Base-by-base conservation (phyloP, 2,113 vertebrate species). In the Natator depressus region DNA sequence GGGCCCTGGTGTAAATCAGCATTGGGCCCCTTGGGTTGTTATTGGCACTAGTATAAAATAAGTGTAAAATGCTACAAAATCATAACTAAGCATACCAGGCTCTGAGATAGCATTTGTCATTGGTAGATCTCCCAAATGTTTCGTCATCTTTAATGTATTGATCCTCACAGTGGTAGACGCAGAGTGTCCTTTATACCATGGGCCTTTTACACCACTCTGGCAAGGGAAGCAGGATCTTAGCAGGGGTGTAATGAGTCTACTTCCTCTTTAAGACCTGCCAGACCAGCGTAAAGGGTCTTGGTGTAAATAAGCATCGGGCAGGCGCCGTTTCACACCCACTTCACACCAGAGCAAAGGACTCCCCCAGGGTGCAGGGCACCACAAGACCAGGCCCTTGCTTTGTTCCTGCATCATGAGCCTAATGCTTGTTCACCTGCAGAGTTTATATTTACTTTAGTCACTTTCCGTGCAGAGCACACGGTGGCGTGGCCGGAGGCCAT, bases 401-500 rank as follows among this genome's bases (percentile, higher is more conserved):
- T 14, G 19, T 59, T 31, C 89, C 65, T 72, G 5, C 1, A 4
- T 14, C 12, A 4, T 19, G 82, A 80, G 3, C 10, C 0, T 0
- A 27, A 29, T 29, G 12, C 24, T 17, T 0, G 2, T 14, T 50
- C 13, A 1, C 0, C 4, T 10, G 46, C 13, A 5, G 47, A 8
- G 46, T 31, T 25, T 47, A 17, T 49, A 10, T 49, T 31, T 76
- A 22, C 38, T 0, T 54, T 1, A 81, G 87, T 6, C 13, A 0
- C 1, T 54, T 13, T 82, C 80, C 9, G 10, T 6, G 6, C 1
- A 14, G 29, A 19, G 8, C 80, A 0, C 3, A 42, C 16, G 5
- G 51, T 2, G 1, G 50, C 7, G 31, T 13, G 46, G 29, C 29
- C 2, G 1, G 31, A 57, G 80, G 69, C 38, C 1, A 0, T 57